Evolutionary conservation across 2,888 invertebrate species (phyloP), one percentile per base, ranked within the genome.

Genomic region (Brachyptera putata): DNA sequence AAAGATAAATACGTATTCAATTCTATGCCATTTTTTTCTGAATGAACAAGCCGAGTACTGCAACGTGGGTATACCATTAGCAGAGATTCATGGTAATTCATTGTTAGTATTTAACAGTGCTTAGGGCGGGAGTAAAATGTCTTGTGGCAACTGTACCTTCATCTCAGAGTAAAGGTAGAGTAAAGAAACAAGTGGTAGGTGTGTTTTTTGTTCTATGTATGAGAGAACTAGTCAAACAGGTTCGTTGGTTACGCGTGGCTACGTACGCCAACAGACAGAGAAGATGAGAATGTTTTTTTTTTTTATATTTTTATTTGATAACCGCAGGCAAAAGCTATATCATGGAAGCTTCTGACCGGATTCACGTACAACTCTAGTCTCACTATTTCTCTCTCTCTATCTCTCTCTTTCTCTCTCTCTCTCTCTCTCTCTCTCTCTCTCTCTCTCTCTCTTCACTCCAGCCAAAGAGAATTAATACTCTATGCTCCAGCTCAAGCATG

Each of bases 191-290:
- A 53, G 34, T 53, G 53, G 53, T 36, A 34, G 53, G 46, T 46
- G 46, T 46, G 24, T 24, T 21, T 21, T 46, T 46, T 43, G 13
- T 18, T 46, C 22, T 5, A 21, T 36, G 18, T 34, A 18, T 21
- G 13, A 3, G 16, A 18, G 53, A 36, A 16, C 53, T 53, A 18
- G 53, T 53, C 53, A 34, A 21, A 53, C 53, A 21, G 34, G 53
- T 53, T 53, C 53, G 41, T 18, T 18, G 34, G 53, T 53, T 53
- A 53, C 53, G 53, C 53, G 53, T 53, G 53, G 53, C 53, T 53
- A 53, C 53, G 53, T 53, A 53, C 53, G 53, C 53, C 53, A 53
- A 34, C 36, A 53, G 53, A 53, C 36, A 53, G 53, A 53, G 53
- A 53, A 36, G 21, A 53, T 18, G 16, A 34, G 53, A 53, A 24